These are phyloP conservation scores for Iphiclides podalirius DNA, from an alignment of 2,888 invertebrate genomes.

Conservation along the genomic window DNA sequence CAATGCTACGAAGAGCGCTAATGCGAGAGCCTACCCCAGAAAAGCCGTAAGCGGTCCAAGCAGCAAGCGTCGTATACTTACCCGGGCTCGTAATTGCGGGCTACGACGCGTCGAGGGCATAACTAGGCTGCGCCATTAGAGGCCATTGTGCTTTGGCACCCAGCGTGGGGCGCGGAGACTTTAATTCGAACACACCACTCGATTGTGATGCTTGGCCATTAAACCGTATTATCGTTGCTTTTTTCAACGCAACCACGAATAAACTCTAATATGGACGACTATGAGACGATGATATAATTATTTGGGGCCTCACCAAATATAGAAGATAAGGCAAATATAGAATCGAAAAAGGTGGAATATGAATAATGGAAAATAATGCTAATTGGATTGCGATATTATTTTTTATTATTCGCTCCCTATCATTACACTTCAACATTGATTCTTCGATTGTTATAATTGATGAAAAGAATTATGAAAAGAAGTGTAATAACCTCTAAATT, in stretches of 20 bases:
- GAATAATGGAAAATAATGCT: background rate
- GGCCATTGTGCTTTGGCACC: slow-evolving; percentile 59
- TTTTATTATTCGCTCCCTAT: no score
- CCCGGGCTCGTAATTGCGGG: slow-evolving; percentile 18
- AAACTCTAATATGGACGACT: no score
- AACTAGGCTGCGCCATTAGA: slow-evolving; percentile 64
- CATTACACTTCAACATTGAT: no score
- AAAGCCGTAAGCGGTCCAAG: background rate
- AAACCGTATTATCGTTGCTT: slow-evolving; percentile 14
- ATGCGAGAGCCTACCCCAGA: background rate
- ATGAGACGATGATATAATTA: no score
- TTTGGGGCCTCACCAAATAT: no score
- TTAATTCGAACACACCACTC: slow-evolving; percentile 25
- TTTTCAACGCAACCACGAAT: background rate
- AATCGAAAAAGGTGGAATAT: background rate
- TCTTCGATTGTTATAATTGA: no score
- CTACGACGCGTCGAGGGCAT: slow-evolving; percentile 40
- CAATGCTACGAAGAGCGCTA: background rate
- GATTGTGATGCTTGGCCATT: slow-evolving; percentile 21
- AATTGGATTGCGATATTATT: background rate
- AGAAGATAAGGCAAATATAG: no score
- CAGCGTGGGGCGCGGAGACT: slow-evolving; percentile 43
- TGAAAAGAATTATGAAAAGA: no score
- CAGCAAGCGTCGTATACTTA: background rate
- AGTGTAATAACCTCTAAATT: no score